Percentiles rank a stretch among this genome's conserved stretches.
Conservation (phyloP, 1,140 invertebrate genomes). For the Drosophila auraria region DNA sequence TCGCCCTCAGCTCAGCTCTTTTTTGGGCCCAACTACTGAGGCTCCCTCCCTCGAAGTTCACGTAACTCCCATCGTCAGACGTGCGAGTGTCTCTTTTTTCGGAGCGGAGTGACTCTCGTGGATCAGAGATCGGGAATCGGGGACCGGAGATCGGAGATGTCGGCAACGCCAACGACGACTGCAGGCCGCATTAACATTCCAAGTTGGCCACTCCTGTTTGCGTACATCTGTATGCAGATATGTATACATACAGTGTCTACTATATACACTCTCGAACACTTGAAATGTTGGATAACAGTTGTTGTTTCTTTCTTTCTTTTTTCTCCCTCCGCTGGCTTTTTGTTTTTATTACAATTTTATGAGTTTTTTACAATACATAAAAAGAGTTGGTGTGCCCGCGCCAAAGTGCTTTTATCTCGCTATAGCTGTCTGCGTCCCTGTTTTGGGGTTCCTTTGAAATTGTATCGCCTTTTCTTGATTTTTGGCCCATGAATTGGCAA, state of each 20-base stretch:
- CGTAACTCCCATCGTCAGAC: constrained; percentile 51
- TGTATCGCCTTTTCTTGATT: constrained; percentile 18
- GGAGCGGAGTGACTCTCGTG: constrained; percentile 29
- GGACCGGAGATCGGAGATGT: constrained; percentile 48
- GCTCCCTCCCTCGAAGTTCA: constrained; percentile 49
- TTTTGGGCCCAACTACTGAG: background rate
- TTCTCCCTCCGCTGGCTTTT: constrained; percentile 19
- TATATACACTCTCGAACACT: constrained; percentile 37
- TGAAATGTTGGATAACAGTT: constrained; percentile 80
- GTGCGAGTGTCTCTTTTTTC: constrained; percentile 29
- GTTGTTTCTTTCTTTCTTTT: constrained; percentile 63
- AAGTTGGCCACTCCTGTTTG: constrained; percentile 81
- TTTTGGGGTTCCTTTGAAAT: constrained; percentile 20
- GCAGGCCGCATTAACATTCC: constrained; percentile 81
- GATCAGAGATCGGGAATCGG: background rate
- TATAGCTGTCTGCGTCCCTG: constrained; percentile 2
- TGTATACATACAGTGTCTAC: constrained; percentile 2
- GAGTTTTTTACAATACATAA: constrained; percentile 36
- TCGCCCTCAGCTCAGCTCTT: constrained; percentile 15
- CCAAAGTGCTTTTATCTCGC: constrained; percentile 18
- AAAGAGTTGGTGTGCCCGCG: constrained; percentile 19
- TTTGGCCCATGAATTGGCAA: constrained; percentile 30
- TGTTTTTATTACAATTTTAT: constrained; percentile 69
- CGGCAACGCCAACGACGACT: constrained; percentile 69
- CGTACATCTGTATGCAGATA: constrained; percentile 60